These are phyloP conservation scores for Amphipoea lucens DNA, from an alignment of 2,888 invertebrate species.

Conservation along the genomic window DNA sequence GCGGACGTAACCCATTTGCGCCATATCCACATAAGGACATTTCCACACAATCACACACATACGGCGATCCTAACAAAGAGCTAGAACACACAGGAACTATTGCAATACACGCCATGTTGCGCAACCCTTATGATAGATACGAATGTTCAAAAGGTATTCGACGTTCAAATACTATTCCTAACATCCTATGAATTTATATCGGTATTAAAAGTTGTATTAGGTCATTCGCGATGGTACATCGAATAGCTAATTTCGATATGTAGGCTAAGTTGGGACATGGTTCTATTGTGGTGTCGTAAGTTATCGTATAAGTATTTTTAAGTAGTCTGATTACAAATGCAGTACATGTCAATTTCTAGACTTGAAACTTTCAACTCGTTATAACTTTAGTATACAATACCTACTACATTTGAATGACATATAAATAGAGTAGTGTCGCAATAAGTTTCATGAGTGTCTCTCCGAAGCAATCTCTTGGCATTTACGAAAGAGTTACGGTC, in stretches of 20 bases:
- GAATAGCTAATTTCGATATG: constrained; percentile 66
- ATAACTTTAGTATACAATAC: background rate
- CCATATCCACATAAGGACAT: background rate
- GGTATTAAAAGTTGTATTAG: constrained; percentile 55
- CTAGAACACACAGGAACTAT: constrained; percentile 29
- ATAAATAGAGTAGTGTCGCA: background rate
- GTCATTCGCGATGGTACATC: constrained; percentile 62
- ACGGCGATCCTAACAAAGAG: constrained; percentile 17
- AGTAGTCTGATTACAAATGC: constrained; percentile 55
- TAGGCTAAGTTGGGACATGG: constrained; percentile 66
- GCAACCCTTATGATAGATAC: constrained; percentile 35
- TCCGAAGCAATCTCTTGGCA: constrained; percentile 17
- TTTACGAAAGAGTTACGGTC: constrained; percentile 7
- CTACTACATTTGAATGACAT: constrained; percentile 3
- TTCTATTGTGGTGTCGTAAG: constrained; percentile 58
- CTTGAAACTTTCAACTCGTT: constrained; percentile 27
- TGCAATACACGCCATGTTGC: constrained; percentile 48
- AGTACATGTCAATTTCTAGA: constrained; percentile 1
- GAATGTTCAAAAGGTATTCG: constrained; percentile 10
- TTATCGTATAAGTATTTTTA: constrained; percentile 59
- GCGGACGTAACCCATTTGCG: background rate
- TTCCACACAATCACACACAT: background rate
- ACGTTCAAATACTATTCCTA: constrained; percentile 29
- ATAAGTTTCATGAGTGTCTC: background rate
- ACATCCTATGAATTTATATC: constrained; percentile 64